Base-by-base conservation (phyloP, 2,888 invertebrate species). In the Eurytoma californica region DNA sequence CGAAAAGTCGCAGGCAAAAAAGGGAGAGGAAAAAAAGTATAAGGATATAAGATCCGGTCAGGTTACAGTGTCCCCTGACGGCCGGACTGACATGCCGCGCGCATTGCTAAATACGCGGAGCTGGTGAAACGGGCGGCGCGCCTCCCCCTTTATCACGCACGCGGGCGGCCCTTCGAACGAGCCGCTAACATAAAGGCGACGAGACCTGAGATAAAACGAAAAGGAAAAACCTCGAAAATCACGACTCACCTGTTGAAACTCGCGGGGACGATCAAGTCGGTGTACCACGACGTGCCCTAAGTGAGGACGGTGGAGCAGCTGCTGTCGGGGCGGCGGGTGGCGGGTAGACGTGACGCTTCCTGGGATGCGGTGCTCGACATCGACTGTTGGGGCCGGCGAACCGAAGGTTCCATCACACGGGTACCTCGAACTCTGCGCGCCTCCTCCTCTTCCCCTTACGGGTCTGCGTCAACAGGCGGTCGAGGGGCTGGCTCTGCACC, bases 91-190 rank as follows among this genome's bases (percentile, higher is more conserved):
- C 74, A 58, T 24, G 9, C 61, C 53, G 16, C 39, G n/a, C n/a
- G 47, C 24, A 49, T 72, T 47, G 65, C 58, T 53, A 66, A 67
- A 77, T 72, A n/a, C 65, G 30, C 61, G 66, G 57, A 39, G 53
- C 60, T 47, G 53, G 77, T 74, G 66, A 79, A 61, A 55, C 68
- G 74, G 75, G 79, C 79, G 79, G 55, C 66, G 74, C 58, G 79
- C 74, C 75, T 75, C 79, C 79, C 75, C 75, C 65, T 39, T 39
- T 12, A 39, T 65, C 70, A 24, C 20, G 24, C 24, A 51, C 74
- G 67, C 53, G 20, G 57, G 5, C 39, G 39, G 5, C 39, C 39
- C n/a, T 53, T n/a, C 14, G 16, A 53, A n/a, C 3, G 13, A 53
- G 53, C 14, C 16, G 5, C 3, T n/a, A 3, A 53, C 53, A 3